Conservation (phyloP, 2,888 invertebrate genomes). For the Heliconius ethilla region DNA sequence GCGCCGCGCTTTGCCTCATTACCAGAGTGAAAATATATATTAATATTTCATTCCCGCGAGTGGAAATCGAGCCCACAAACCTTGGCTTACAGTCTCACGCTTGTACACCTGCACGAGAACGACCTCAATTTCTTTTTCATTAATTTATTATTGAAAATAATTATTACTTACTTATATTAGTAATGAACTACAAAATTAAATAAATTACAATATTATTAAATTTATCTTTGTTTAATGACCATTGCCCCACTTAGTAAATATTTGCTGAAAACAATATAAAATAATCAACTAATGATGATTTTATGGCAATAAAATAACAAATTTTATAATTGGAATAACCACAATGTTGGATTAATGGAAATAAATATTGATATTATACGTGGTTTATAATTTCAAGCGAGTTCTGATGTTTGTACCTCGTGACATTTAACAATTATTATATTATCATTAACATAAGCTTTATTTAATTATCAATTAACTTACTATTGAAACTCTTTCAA, state of each 20-base stretch:
- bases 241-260: conserved; percentile 1
- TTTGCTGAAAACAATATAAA: background rate
- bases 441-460: conserved; percentile 39
- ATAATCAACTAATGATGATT: conserved; percentile 14
- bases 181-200: too few species aligned
- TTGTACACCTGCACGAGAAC: too few species aligned
- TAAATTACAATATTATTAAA: too few species aligned
- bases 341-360: conserved; percentile 32
- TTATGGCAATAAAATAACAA: conserved; percentile 22
- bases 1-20: too few species aligned
- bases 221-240: background rate
- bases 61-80: too few species aligned
- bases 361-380: conserved; percentile 31
- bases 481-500: conserved; percentile 21
- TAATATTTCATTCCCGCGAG: too few species aligned
- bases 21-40: too few species aligned
- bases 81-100: too few species aligned
- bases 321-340: conserved; percentile 17
- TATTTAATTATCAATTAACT: conserved; percentile 38
- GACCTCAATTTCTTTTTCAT: too few species aligned
- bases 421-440: conserved; percentile 32
- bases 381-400: conserved; percentile 33
- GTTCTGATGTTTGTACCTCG: conserved; percentile 28
- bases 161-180: too few species aligned
- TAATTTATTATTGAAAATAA: too few species aligned